Conservation (phyloP, 2,113 vertebrate genomes). For the Podiceps cristatus region DNA sequence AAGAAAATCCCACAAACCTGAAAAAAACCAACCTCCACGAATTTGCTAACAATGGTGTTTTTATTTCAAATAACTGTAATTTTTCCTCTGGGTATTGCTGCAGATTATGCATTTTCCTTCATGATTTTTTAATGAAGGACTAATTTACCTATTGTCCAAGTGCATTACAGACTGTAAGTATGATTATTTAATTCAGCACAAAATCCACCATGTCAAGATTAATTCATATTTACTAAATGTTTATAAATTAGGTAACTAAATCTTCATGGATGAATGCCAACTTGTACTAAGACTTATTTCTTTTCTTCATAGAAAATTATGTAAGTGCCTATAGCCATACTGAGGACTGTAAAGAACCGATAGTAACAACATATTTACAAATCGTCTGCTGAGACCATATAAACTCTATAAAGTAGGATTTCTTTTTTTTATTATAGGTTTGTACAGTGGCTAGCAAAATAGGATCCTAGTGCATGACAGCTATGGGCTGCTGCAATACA, state of each 20-base stretch:
- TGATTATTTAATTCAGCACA: conserved; percentile 67
- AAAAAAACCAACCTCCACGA: neutral
- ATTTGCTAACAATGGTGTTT: conserved; percentile 66
- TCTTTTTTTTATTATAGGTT: neutral
- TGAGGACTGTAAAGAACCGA: neutral
- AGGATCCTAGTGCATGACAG: neutral
- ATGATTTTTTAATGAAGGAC: conserved; percentile 74
- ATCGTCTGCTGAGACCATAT: neutral
- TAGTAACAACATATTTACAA: neutral
- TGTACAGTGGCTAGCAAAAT: neutral
- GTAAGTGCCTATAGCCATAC: neutral
- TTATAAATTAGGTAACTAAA: conserved; percentile 68
- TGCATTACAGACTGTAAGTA: conserved; percentile 40
- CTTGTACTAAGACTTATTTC: neutral
- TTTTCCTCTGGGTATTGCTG: conserved; percentile 57
- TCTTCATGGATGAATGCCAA: conserved; percentile 42
- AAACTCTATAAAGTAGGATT: neutral
- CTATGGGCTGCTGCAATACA: neutral
- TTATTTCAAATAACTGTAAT: conserved; percentile 68
- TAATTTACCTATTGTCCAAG: conserved; percentile 67
- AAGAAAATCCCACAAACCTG: neutral
- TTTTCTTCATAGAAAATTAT: neutral
- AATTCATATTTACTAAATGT: conserved; percentile 73
- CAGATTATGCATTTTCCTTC: conserved; percentile 69
- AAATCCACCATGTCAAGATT: conserved; percentile 54